Conservation (phyloP, 2,888 invertebrate genomes). For the Tachina grossa region DNA sequence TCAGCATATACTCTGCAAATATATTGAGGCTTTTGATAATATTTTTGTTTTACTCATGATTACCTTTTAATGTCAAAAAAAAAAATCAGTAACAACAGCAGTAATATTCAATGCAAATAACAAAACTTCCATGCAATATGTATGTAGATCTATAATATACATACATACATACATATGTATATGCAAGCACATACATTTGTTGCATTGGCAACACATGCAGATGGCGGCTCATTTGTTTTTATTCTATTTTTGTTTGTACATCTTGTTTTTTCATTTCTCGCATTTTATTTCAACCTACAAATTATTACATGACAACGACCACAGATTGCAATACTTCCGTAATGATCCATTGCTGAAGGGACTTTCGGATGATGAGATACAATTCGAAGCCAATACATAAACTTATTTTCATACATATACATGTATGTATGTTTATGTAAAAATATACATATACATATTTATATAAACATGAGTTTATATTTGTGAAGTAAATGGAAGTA, state of each 20-base stretch:
- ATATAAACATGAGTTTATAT: no score
- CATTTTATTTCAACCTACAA: conserved; percentile 48
- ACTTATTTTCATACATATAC: neutral
- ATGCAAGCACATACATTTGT: conserved; percentile 57
- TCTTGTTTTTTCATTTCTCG: conserved; percentile 28
- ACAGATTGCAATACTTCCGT: conserved; percentile 69
- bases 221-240: conserved; percentile 59
- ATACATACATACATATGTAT: no score
- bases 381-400: conserved; percentile 58
- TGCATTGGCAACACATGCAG: conserved; percentile 65
- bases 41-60: conserved; percentile 65
- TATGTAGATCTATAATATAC: conserved; percentile 23
- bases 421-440: no score
- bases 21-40: conserved; percentile 53
- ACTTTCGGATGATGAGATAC: conserved; percentile 58
- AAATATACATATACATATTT: no score
- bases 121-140: conserved; percentile 52
- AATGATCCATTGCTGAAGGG: conserved; percentile 66
- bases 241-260: neutral
- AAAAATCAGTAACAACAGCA: conserved; percentile 20
- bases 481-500: neutral
- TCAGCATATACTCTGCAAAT: conserved; percentile 15
- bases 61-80: conserved; percentile 67
- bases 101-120: conserved; percentile 61
- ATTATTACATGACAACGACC: conserved; percentile 67